phyloP scores from a whole-genome alignment of 2,888 invertebrate genomes.

The Pachymerium ferrugineum region DNA sequence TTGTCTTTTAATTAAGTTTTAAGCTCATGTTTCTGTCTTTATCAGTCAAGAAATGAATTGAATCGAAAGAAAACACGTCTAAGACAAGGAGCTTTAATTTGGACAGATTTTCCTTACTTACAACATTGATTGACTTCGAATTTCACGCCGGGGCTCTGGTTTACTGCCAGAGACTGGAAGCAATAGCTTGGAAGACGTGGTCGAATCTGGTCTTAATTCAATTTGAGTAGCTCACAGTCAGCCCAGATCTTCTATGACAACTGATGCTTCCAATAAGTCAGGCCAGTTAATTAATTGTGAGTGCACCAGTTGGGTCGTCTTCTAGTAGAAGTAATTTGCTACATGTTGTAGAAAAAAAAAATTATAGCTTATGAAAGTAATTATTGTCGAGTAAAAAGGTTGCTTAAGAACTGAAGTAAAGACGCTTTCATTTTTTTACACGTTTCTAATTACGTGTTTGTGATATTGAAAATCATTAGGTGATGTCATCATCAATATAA shows the following conservation, averaged over 20 bases:
- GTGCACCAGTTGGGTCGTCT: background rate
- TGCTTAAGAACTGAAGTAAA: too few species aligned
- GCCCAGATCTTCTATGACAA: conserved; percentile 5
- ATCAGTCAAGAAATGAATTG: background rate
- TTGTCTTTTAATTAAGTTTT: background rate
- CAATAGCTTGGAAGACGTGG: background rate
- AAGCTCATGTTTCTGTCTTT: background rate
- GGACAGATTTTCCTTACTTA: conserved; percentile 1
- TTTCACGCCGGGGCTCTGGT: background rate
- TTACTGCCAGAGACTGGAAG: background rate
- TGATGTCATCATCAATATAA: too few species aligned
- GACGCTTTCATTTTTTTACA: too few species aligned
- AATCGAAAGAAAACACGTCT: conserved; percentile 4
- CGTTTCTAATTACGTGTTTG: too few species aligned
- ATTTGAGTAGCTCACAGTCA: background rate
- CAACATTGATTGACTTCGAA: conserved; percentile 13
- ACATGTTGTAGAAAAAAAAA: too few species aligned
- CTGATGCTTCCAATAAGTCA: conserved; percentile 8
- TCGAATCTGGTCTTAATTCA: conserved; percentile 8
- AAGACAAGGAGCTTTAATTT: conserved; percentile 8
- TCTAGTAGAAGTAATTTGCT: background rate
- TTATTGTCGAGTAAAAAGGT: too few species aligned
- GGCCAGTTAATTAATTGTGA: conserved; percentile 3
- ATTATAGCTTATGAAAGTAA: too few species aligned
- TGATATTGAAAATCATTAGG: too few species aligned